Base-by-base conservation (phyloP, 2,888 invertebrate genomes). In the Tachina lurida region DNA sequence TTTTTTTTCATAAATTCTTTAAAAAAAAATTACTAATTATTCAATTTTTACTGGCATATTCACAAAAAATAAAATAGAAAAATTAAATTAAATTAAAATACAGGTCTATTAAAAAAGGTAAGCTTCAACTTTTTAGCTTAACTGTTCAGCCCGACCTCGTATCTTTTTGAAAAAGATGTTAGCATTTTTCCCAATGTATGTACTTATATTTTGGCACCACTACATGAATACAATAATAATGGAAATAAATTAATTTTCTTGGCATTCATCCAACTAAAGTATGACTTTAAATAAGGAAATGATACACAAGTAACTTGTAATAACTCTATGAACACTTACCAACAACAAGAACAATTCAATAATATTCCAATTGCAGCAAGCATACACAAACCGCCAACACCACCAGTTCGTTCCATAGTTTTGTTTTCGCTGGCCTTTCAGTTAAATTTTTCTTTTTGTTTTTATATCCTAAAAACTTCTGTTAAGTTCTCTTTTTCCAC, bases 221-320 rank as follows among this genome's bases (percentile, higher is more conserved):
- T 67, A 77, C 71, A 83, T 73, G 82, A 79, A 62, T 83, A 65
- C 47, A 79, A 79, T 83, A 86, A 83, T 79, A 86, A 83, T 83
- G 79, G 73, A 83, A 83, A 86, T 86, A 86, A 86, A 86, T 86
- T 79, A 83, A 86, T 83, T 86, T 86, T 86, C 76, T 73, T 86
- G 86, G 86, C 86, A 76, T 54, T 54, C 31, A 49, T 60, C 83
- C 86, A 83, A 80, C 76, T 73, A 80, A 80, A 80, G 79, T 83
- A 80, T 80, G 86, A 83, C 86, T 83, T 77, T 79, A 86, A 86
- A 83, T 86, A 86, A 83, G 83, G 79, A 86, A 83, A 83, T 83
- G 62, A 86, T 80, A 86, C 79, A 79, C 79, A 84, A 84, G 73
- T 73, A 73, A 73, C 60, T 84, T 84, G 77, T 84, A 67, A 78